phyloP scores from a whole-genome alignment of 2,113 vertebrate species.

The Strigops habroptila region DNA sequence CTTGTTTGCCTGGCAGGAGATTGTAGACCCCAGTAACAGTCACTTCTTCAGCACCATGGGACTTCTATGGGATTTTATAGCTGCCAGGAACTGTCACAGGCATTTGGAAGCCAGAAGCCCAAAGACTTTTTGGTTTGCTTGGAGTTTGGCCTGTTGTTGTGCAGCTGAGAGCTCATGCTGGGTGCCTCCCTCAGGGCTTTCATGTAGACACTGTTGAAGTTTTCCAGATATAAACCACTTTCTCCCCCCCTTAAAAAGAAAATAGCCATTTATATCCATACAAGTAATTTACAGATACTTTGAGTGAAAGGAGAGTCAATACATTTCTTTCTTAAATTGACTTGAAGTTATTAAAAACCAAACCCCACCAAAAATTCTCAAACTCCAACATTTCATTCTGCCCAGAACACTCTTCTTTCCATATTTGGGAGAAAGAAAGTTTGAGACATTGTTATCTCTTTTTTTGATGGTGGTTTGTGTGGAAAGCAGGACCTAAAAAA shows the following conservation, averaged over 20 bases:
- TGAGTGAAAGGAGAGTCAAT: background rate
- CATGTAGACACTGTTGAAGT: background rate
- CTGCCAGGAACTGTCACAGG: background rate
- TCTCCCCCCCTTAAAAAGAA: background rate
- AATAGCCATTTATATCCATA: background rate
- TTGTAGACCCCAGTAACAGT: background rate
- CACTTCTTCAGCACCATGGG: background rate
- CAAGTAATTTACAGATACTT: background rate
- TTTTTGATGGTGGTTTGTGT: background rate
- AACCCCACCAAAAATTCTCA: background rate
- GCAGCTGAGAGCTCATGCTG: background rate
- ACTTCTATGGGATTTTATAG: background rate
- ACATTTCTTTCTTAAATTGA: background rate
- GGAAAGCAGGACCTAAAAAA: background rate
- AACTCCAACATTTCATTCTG: background rate
- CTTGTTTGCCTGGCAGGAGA: background rate
- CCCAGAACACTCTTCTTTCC: background rate
- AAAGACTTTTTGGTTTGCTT: background rate
- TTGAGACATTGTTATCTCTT: background rate
- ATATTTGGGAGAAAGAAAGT: background rate
- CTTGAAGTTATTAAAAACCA: background rate
- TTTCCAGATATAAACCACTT: background rate
- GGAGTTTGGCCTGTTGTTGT: background rate
- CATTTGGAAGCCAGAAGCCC: background rate
- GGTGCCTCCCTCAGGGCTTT: background rate